phyloP scores from a whole-genome alignment of 37 sponge, comb jelly and placozoan species.

The Tethya wilhelma region DNA sequence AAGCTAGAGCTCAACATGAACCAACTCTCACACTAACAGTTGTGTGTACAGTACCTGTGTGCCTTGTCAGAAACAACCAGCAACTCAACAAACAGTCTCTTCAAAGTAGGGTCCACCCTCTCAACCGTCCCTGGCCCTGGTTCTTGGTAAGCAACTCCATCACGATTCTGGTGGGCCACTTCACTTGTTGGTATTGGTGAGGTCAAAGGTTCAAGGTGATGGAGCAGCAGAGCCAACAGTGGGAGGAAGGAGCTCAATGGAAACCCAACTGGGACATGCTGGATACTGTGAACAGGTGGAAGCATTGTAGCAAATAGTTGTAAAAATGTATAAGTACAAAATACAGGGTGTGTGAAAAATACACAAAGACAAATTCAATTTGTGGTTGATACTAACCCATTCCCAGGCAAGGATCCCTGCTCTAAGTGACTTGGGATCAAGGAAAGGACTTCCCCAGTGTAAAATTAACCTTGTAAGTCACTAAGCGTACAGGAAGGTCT shows the following conservation, averaged over 20 bases:
- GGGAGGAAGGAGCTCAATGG: constrained; percentile 43
- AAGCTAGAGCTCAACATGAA: background rate
- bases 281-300: no score
- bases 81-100: background rate
- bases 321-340: no score
- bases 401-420: background rate
- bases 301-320: no score
- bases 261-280: constrained; percentile 49
- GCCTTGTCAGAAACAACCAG: background rate
- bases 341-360: no score
- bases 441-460: no score
- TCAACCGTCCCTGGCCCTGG: background rate
- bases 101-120: background rate
- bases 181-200: background rate
- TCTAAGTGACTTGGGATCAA: no score
- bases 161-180: background rate
- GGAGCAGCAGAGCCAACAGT: constrained; percentile 36
- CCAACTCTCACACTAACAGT: no score
- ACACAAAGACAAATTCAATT: no score
- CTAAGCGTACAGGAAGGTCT: no score
- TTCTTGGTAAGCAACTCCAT: background rate
- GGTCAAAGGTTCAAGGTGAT: constrained; percentile 35
- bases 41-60: background rate
- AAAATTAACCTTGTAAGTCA: no score
- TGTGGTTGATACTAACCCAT: background rate